Evolutionary conservation across 2,888 invertebrate species (phyloP).

Genomic region (Xestia xanthographa): DNA sequence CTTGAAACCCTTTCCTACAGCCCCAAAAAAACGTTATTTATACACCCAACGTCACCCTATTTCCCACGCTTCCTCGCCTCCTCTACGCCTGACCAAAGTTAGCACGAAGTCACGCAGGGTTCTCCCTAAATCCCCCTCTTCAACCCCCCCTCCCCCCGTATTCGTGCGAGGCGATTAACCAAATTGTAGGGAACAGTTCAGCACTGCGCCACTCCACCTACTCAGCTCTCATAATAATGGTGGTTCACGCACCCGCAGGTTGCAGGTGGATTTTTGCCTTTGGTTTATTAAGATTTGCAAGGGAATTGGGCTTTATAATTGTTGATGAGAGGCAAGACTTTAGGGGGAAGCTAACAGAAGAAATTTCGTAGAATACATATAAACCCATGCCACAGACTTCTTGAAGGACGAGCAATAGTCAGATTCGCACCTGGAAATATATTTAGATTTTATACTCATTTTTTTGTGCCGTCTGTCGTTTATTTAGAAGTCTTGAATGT

Average conservation of each 20-base stretch:
- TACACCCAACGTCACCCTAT: neutral
- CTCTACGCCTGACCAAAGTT: conserved; percentile 64
- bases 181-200: conserved; percentile 82
- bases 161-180: conserved; percentile 80
- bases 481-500: neutral
- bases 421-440: neutral
- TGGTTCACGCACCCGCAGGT: conserved; percentile 63
- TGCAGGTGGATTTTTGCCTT: conserved; percentile 56
- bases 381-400: too few relatives aligned
- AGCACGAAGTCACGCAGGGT: conserved; percentile 78
- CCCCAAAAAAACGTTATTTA: neutral
- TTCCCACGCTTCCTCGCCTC: conserved; percentile 39
- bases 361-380: neutral
- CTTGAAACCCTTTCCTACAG: neutral
- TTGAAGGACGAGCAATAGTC: neutral
- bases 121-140: conserved; percentile 35
- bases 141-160: conserved; percentile 35
- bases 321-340: neutral
- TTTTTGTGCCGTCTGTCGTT: neutral
- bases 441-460: neutral
- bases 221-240: conserved; percentile 68
- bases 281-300: conserved; percentile 40
- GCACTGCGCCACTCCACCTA: conserved; percentile 77
- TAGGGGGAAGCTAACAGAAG: neutral
- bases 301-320: conserved; percentile 17